phyloP scores from a whole-genome alignment of 2,888 invertebrate genomes.

The Hyles lineata region DNA sequence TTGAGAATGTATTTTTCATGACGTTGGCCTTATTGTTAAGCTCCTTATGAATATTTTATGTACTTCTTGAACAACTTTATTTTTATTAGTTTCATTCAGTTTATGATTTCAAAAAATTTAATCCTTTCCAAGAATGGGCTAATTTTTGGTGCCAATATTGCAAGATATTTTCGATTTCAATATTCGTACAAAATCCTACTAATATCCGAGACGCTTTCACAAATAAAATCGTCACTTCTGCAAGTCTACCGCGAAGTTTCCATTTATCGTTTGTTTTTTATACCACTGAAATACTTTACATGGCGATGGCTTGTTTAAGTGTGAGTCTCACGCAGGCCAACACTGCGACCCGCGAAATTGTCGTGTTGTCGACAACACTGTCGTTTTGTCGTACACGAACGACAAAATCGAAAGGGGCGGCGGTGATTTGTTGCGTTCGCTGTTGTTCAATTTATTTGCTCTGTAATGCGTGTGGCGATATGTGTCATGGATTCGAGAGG shows the following conservation, averaged over 20 bases:
- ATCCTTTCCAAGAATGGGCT: neutral
- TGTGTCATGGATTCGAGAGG: conserved; percentile 10
- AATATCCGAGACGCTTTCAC: neutral
- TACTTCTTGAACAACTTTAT: too few relatives aligned
- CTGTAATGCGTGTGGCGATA: conserved; percentile 18
- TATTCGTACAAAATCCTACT: neutral
- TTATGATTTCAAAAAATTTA: neutral
- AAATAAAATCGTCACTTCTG: conserved; percentile 4
- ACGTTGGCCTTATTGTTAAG: too few relatives aligned
- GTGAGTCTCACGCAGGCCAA: neutral
- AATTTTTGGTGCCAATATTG: neutral
- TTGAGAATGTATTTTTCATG: too few relatives aligned
- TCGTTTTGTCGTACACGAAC: neutral
- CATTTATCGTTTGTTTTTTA: neutral
- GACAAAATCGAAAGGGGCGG: conserved; percentile 5
- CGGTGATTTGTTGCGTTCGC: conserved; percentile 18
- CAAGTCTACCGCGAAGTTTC: neutral
- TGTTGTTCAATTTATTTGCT: conserved; percentile 10
- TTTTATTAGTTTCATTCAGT: too few relatives aligned
- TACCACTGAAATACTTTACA: conserved; percentile 19
- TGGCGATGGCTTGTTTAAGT: conserved; percentile 14
- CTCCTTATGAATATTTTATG: too few relatives aligned
- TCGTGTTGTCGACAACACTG: neutral
- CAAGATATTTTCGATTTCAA: neutral
- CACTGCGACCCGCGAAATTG: conserved; percentile 11